Evolutionary conservation across 1,140 invertebrate species (phyloP), one percentile per base, ranked within the genome.

Genomic region (Drosophila nasuta): DNA sequence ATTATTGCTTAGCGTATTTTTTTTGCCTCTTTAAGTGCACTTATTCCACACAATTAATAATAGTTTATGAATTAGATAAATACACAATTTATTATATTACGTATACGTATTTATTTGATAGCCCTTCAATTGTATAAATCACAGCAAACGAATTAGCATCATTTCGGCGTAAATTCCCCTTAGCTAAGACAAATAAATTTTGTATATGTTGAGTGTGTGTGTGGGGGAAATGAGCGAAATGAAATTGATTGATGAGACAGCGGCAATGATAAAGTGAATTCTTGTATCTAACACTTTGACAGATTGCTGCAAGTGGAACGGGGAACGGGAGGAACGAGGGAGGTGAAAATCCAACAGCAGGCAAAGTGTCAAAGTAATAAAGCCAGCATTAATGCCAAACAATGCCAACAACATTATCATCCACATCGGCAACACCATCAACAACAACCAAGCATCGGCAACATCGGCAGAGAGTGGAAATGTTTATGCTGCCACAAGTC

Each of bases 191-290:
- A 74, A 68, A 77, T 65, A 60, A 77, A 81, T 25, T 25, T 25
- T 25, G 20, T 25, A 25, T 67, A 81, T 77, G 46, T 72, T 83
- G 64, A 78, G 49, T 88, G 20, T 20, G 20, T 20, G 20, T 25
- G 20, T 4, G 20, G 3, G 85, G 79, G 75, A 75, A 73, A 75
- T 75, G 65, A 79, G 75, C 70, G 49, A 77, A 77, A 54, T 79
- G 70, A 74, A 89, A 89, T 89, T 89, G 85, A 89, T 89, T 89
- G 85, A 89, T 89, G 81, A 85, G 57, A 52, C 65, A 79, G 49
- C 35, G 10, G 45, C 10, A 17, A 11, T 30, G 25, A 48, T 25
- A 85, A 71, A 58, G 58, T 46, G 41, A 64, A 60, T 54, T 43
- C 33, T 64, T 74, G 68, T 64, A 66, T 73, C 66, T 80, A 75